A percentile compares a stretch with the other conserved stretches of the same genome.
phyloP scores from a whole-genome alignment of 2,113 vertebrate genomes.

The Calypte anna region DNA sequence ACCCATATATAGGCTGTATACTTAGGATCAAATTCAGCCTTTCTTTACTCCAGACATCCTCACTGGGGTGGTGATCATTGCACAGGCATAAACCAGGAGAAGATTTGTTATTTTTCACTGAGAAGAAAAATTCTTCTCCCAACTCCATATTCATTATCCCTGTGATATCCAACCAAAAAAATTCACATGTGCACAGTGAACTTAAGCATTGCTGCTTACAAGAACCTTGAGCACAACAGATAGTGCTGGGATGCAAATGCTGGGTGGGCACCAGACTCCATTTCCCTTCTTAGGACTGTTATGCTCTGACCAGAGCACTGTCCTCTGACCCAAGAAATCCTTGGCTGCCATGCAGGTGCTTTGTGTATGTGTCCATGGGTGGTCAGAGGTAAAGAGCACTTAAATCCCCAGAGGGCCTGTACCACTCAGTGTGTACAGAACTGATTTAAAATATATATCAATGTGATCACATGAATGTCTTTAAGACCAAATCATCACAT shows the following conservation, averaged over 20 bases:
- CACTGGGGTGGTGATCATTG: not conserved
- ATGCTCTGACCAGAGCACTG: not conserved
- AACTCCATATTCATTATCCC: fast-evolving
- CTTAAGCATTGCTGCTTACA: not conserved
- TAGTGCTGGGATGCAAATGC: not conserved
- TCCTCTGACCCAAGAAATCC: not conserved
- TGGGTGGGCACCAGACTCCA: not conserved
- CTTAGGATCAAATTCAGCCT: not conserved
- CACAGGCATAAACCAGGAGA: not conserved
- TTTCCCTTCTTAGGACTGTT: not conserved
- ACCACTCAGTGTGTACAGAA: not conserved
- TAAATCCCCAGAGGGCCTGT: not conserved
- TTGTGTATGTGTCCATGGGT: fast-evolving
- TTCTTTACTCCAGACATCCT: not conserved
- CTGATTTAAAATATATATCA: not conserved
- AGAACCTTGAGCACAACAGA: no score
- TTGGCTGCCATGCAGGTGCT: fast-evolving
- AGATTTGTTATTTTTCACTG: not conserved
- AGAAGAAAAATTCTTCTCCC: not conserved
- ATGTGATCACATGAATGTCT: fast-evolving
- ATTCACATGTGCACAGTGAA: not conserved
- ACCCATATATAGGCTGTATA: not conserved
- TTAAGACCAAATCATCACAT: not conserved
- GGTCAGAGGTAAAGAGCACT: not conserved
- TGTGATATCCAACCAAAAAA: not conserved